Conservation (phyloP, 2,888 invertebrate genomes). For the Brachyptera putata region DNA sequence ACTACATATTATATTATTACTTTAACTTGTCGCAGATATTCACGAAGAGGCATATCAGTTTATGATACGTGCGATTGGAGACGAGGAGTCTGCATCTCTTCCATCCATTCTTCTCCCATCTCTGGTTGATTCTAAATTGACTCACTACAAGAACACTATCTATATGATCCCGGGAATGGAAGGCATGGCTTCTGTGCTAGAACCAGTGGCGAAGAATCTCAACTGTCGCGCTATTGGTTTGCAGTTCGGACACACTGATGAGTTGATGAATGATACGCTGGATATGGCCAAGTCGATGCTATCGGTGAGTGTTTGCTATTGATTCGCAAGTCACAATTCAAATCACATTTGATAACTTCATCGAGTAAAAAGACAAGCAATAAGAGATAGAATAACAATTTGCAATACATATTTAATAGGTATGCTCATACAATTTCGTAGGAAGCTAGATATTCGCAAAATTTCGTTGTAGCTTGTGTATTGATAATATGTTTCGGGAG, state of each 20-base stretch:
- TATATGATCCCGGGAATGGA: background rate
- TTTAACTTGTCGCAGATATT: too few relatives aligned
- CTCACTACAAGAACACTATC: too few relatives aligned
- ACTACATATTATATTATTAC: too few relatives aligned
- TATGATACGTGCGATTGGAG: background rate
- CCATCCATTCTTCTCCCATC: constrained; percentile 14
- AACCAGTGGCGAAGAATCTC: background rate
- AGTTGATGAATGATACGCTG: background rate
- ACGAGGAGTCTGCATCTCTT: constrained; percentile 6
- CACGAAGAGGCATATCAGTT: background rate
- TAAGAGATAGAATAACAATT: too few relatives aligned
- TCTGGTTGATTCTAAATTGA: background rate
- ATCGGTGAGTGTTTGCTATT: background rate
- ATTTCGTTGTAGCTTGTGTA: too few relatives aligned
- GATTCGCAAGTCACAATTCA: too few relatives aligned
- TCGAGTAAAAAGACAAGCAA: too few relatives aligned
- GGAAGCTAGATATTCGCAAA: too few relatives aligned
- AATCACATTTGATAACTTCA: too few relatives aligned
- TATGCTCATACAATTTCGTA: too few relatives aligned
- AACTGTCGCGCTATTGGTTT: background rate
- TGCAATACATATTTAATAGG: too few relatives aligned
- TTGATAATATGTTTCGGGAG: too few relatives aligned
- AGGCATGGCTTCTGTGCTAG: background rate
- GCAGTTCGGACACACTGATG: background rate
- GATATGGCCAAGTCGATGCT: background rate